Conservation (phyloP, 2,797 vertebrate species). For the Lateolabrax maculatus region DNA sequence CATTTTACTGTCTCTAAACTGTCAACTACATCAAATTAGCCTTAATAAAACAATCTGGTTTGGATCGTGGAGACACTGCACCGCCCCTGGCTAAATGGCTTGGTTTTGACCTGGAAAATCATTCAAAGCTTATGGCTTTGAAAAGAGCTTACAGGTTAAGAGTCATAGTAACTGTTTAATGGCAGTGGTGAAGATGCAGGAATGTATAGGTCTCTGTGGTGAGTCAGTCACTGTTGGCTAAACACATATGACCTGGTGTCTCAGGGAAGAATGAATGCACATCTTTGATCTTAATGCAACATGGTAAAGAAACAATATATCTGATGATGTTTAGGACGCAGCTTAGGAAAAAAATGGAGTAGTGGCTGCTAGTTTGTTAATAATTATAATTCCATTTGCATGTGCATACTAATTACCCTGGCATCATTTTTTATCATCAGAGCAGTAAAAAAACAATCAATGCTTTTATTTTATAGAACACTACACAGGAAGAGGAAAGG, state of each 20-base stretch:
- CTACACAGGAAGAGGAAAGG: not conserved
- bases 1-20: constrained; percentile 34
- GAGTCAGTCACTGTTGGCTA: constrained; percentile 32
- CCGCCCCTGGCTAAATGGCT: constrained; percentile 31
- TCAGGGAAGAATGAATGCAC: not conserved
- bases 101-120: constrained; percentile 48
- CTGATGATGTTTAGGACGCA: not conserved
- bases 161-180: constrained; percentile 29
- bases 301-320: not conserved
- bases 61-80: constrained; percentile 19
- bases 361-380: not conserved
- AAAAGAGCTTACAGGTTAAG: constrained; percentile 39
- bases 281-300: not conserved
- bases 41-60: constrained; percentile 27
- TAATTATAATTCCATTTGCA: constrained; percentile 7
- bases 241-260: constrained; percentile 34
- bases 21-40: constrained; percentile 50
- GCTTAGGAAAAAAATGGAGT: not conserved
- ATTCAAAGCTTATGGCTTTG: constrained; percentile 34
- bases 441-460: constrained; percentile 1
- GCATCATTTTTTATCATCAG: constrained; percentile 3
- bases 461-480: constrained; percentile 6
- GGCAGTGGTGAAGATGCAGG: not conserved
- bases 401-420: constrained; percentile 5
- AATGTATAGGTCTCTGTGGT: not conserved